Evolutionary conservation across 1,140 invertebrate genomes (phyloP), one percentile per base, ranked within the genome.

Genomic region (Drosophila teissieri): DNA sequence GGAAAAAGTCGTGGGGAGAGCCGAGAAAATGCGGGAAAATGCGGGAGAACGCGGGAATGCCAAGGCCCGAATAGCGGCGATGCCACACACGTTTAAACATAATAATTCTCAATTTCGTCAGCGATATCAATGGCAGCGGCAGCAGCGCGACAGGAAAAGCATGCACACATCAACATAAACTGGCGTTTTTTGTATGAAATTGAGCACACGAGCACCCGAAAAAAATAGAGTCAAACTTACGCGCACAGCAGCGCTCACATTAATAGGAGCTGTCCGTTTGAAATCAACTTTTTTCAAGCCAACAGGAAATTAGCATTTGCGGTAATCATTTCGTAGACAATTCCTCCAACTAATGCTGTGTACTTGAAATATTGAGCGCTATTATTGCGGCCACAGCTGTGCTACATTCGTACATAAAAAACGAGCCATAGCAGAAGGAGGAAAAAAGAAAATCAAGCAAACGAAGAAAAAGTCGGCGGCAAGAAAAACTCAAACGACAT

Each of bases 61-160:
- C 40, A 65, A 69, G 55, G 63, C 62, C 73, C 56, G 67, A 70
- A 85, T 69, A 77, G 77, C 76, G 57, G 34, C 56, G 65, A 75
- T 75, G 61, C 73, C 75, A 77, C 83, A 86, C 79, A 86, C 84
- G 80, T 84, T 88, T 88, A 88, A 89, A 88, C 83, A 89, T 89
- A 88, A 89, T 88, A 88, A 88, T 88, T 88, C 83, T 88, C 80
- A 88, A 88, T 88, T 88, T 89, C 84, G 84, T 89, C 84, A 83
- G 76, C 83, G 73, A 80, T 88, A 88, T 89, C 83, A 86, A 86
- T 86, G 82, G 78, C 78, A 78, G 45, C 52, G 34, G 14, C 40
- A 45, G 49, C 69, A 73, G 61, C 46, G 44, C 54, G 75, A 79
- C 83, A 88, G 83, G 74, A 86, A 82, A 83, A 77, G 69, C 83